A percentile compares a stretch with the other conserved stretches of the same genome.
Evolutionary conservation across 2,888 invertebrate species (phyloP).

Genomic region (Plagodis dolabraria): DNA sequence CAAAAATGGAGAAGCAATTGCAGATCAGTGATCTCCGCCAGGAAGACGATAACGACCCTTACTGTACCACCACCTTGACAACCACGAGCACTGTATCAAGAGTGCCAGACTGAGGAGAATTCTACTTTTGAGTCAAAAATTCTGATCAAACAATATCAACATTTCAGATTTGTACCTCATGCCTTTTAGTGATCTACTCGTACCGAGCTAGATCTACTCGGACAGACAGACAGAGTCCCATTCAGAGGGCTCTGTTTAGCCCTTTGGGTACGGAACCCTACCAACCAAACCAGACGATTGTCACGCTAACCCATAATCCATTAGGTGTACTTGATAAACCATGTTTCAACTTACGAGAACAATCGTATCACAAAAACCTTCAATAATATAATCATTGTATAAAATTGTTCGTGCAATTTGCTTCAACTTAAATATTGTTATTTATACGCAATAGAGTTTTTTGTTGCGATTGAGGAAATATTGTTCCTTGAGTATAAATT

Average conservation of each 20-base stretch:
- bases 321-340: conserved; percentile 13
- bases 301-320: conserved; percentile 13
- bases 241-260: too few species aligned
- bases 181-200: too few species aligned
- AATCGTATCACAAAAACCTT: conserved; percentile 13
- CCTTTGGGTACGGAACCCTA: too few species aligned
- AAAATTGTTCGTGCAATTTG: conserved; percentile 28
- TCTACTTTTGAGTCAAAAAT: too few species aligned
- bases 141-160: background rate
- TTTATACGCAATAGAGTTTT: conserved; percentile 22
- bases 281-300: conserved; percentile 16
- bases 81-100: too few species aligned
- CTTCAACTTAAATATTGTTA: conserved; percentile 22
- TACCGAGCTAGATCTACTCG: background rate
- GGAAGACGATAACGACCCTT: too few species aligned
- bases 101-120: too few species aligned
- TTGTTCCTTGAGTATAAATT: conserved; percentile 16
- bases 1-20: too few species aligned
- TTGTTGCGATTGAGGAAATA: conserved; percentile 23
- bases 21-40: too few species aligned
- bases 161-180: background rate
- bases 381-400: conserved; percentile 12
- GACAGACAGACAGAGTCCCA: too few species aligned
- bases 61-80: too few species aligned
- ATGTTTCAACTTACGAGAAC: conserved; percentile 19